Base-by-base conservation (phyloP, 2,888 invertebrate genomes). In the Eremobia ochroleuca region DNA sequence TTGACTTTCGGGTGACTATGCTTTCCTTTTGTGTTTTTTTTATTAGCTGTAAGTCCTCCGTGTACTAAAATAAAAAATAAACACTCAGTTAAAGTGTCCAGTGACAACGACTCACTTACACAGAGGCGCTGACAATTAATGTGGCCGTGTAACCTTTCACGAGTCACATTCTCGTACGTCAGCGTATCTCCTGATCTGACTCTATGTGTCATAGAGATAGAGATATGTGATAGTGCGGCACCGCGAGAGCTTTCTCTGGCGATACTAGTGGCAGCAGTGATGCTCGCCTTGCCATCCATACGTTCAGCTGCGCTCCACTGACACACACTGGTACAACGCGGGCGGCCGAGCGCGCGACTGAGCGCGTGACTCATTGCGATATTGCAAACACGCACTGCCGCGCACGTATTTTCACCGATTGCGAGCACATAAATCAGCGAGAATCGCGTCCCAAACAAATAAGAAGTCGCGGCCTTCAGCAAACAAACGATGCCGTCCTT, bases 381-480 rank as follows among this genome's bases (percentile, higher is more conserved):
- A n/a, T 75, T 31, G 40, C 21, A 31, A 21, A 67, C 75, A 62
- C 34, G 62, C 61, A 28, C 43, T 52, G 28, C 28, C 28, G 52
- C 52, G 43, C 43, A 8, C 28, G 62, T 85, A 72, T 76, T 84
- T 81, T 74, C 58, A 52, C 37, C 67, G 68, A 79, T 74, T 68
- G 68, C 37, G 58, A 67, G 71, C 62, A 65, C 55, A 69, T 70
- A 69, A 79, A 77, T 77, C 72, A 59, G 58, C 8, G 31, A 61
- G 18, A n/a, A 72, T 25, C 13, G n/a, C 49, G 68, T 58, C 64
- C 40, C 49, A 62, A 82, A 82, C 75, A 72, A 82, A 62, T 55
- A 82, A 49, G 31, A 77, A 64, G 28, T 67, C 28, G 49, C 34
- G 62, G 49, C 76, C 71, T 61, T 62, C 76, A 65, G 58, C 58